Percentiles rank a stretch among this genome's conserved stretches.
These are phyloP conservation scores for Campopleginae sp. DNA, from an alignment of 2,888 invertebrate species.

Conservation along the genomic window DNA sequence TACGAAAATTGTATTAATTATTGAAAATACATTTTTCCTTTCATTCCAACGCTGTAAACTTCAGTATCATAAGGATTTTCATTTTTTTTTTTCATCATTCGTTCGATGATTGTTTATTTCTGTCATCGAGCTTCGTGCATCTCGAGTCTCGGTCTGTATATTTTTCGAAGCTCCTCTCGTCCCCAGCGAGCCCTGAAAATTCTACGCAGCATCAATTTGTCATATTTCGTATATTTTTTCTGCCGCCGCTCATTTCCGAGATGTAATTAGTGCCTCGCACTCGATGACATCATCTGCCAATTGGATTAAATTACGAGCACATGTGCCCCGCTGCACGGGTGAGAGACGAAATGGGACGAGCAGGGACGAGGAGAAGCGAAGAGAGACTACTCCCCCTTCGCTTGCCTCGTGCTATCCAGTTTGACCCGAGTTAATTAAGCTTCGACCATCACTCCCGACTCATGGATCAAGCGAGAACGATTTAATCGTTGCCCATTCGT, in stretches of 20 bases:
- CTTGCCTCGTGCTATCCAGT: slow-evolving; percentile 68
- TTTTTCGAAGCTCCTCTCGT: not conserved
- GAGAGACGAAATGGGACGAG: slow-evolving; percentile 29
- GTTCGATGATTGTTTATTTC: not conserved
- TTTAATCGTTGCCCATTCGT: slow-evolving; percentile 5
- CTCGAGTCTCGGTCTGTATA: not conserved
- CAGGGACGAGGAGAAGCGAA: not conserved
- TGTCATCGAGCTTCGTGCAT: slow-evolving; percentile 5
- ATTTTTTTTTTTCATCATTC: not conserved
- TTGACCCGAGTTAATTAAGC: slow-evolving; percentile 69
- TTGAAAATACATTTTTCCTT: too few relatives aligned
- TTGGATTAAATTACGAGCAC: slow-evolving; percentile 68
- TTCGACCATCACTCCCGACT: slow-evolving; percentile 54
- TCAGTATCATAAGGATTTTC: too few relatives aligned
- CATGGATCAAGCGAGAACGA: not conserved
- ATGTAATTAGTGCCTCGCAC: slow-evolving; percentile 68
- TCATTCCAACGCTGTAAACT: too few relatives aligned
- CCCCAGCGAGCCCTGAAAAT: not conserved
- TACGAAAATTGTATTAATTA: too few relatives aligned
- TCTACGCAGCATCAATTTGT: not conserved
- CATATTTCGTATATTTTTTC: slow-evolving; percentile 30
- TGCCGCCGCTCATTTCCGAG: slow-evolving; percentile 60
- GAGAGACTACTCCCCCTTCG: not conserved
- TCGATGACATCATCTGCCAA: slow-evolving; percentile 71
- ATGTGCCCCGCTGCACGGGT: slow-evolving; percentile 57